Base-by-base conservation (phyloP, 2,888 invertebrate genomes). In the Andrena minutula region DNA sequence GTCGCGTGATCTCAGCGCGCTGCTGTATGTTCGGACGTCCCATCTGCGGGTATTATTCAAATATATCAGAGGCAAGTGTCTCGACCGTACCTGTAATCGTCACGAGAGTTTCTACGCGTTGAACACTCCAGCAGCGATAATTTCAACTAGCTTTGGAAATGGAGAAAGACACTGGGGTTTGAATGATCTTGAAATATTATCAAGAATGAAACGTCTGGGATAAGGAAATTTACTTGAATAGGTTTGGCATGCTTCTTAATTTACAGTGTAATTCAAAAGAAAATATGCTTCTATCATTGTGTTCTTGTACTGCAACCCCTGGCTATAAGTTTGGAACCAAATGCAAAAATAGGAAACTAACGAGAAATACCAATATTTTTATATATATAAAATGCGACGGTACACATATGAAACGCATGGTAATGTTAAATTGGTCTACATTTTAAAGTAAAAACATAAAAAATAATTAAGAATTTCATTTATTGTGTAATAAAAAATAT, bases 31-130 rank as follows among this genome's bases (percentile, higher is more conserved):
- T 68, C 32, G 20, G 12, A 32, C 23, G 2, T 32, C 47, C 3
- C 30, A 41, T 41, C n/a, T 47, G 10, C 20, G 26, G 53, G 58
- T 58, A 58, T 74, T 60, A 66, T 74, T 60, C 30, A 60, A 74
- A 66, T 66, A 56, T 74, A 74, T 60, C 23, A 16, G 1, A 47
- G 10, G 2, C 10, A n/a, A 20, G 41, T 53, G 65, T 53, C 16
- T 41, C 53, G 20, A 68, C 6, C 20, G 2, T 35, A 26, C 30
- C 4, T n/a, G 10, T 56, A 65, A 74, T 30, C 28, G 58, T 30
- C 41, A 49, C 16, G 51, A 49, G 23, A 32, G 30, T 60, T 68
- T 10, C 10, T 12, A 0, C 5, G 8, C 12, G 51, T 56, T 10
- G 32, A 41, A 20, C 12, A 35, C 20, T n/a, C 49, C 6, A n/a